These are phyloP conservation scores for Amiota minor DNA, from an alignment of 2,888 invertebrate genomes.

Conservation along the genomic window DNA sequence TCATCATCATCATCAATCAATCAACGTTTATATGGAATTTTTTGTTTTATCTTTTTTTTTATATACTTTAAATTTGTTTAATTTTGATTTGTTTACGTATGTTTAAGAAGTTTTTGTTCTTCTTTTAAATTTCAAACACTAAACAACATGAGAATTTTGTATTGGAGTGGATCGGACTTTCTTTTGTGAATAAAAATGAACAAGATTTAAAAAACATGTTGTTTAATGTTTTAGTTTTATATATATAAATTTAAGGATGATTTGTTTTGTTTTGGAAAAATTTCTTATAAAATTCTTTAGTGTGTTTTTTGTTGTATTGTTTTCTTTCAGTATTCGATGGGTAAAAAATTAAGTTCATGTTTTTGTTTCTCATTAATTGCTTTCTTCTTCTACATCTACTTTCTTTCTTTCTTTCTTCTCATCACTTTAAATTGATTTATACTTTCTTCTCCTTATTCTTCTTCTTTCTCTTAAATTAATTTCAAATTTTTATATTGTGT, in stretches of 20 bases:
- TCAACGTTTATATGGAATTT: slow-evolving; percentile 15
- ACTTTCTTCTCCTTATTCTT: too few species aligned
- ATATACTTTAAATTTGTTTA: not conserved
- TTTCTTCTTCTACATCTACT: slow-evolving; percentile 25
- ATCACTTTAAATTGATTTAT: slow-evolving; percentile 30
- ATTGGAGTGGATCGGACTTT: too few species aligned
- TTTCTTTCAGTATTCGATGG: slow-evolving; percentile 55
- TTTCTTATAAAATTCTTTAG: slow-evolving; percentile 54
- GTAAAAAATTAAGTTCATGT: slow-evolving; percentile 54
- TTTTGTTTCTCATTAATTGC: slow-evolving; percentile 22
- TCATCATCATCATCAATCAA: not conserved
- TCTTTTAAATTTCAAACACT: not conserved
- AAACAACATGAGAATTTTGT: not conserved
- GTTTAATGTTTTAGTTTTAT: too few species aligned
- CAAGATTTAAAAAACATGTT: too few species aligned
- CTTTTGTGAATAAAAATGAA: too few species aligned
- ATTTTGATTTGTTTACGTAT: not conserved
- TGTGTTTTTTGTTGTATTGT: slow-evolving; percentile 23
- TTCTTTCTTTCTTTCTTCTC: slow-evolving; percentile 7
- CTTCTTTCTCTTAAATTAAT: too few species aligned
- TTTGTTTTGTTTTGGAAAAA: slow-evolving; percentile 46
- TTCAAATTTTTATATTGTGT: too few species aligned
- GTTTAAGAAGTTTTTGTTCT: not conserved
- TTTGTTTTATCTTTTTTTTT: not conserved
- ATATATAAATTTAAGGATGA: slow-evolving; percentile 50